phyloP scores from a whole-genome alignment of 2,888 invertebrate genomes.

The Heliconius erato region DNA sequence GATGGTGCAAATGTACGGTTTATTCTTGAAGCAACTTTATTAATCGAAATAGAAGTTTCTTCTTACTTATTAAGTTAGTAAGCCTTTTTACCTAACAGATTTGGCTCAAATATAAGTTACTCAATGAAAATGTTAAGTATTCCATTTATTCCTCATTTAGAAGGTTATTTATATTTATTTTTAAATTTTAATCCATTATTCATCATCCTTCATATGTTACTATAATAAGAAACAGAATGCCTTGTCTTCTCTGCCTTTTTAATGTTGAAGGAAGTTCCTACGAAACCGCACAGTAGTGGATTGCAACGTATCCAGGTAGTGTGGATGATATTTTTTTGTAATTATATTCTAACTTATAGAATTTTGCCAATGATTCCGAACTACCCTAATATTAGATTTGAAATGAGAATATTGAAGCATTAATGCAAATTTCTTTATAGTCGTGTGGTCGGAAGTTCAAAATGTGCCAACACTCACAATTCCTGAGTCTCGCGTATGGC shows the following conservation, averaged over 20 bases:
- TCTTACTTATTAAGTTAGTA: too few relatives aligned
- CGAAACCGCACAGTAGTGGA: too few relatives aligned
- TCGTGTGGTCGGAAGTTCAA: background rate
- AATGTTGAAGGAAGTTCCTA: too few relatives aligned
- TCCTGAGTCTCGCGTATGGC: constrained; percentile 59
- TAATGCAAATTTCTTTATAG: background rate
- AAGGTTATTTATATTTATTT: background rate
- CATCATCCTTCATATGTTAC: background rate
- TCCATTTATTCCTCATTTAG: background rate
- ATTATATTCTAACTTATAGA: background rate
- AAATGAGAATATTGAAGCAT: background rate
- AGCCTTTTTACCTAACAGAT: background rate
- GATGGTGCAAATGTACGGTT: background rate
- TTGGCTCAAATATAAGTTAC: background rate
- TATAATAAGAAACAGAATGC: background rate
- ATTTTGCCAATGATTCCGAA: background rate
- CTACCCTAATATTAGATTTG: background rate
- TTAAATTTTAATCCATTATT: background rate
- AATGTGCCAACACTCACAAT: constrained; percentile 8
- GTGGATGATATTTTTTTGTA: too few relatives aligned
- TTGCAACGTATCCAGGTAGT: too few relatives aligned
- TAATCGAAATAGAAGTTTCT: background rate
- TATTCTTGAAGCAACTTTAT: background rate
- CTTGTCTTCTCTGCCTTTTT: too few relatives aligned
- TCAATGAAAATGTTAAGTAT: background rate